These are phyloP conservation scores for Oxyruncus cristatus DNA, from an alignment of 2,113 vertebrate genomes.

Conservation along the genomic window DNA sequence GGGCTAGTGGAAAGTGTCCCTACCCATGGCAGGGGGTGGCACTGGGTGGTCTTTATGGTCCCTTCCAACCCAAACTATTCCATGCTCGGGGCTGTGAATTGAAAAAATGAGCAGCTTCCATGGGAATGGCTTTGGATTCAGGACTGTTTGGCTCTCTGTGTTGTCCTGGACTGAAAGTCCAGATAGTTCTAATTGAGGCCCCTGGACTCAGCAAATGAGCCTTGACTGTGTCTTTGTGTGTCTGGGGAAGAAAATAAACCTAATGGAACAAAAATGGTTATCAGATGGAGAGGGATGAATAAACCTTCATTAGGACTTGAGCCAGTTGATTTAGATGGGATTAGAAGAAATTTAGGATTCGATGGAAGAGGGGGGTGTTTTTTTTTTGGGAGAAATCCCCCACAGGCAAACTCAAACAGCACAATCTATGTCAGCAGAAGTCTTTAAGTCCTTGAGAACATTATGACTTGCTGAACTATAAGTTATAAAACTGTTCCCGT, in stretches of 20 bases:
- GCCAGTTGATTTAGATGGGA: slow-evolving; percentile 39
- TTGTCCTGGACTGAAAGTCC: neutral
- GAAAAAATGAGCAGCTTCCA: slow-evolving; percentile 1
- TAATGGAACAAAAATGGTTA: slow-evolving; percentile 28
- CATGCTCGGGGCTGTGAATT: neutral
- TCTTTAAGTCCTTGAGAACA: slow-evolving; percentile 3
- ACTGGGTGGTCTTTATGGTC: neutral
- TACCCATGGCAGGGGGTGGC: neutral
- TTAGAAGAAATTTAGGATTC: slow-evolving; percentile 48
- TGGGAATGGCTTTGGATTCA: slow-evolving; percentile 7
- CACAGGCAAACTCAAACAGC: neutral
- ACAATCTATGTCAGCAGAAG: slow-evolving; percentile 5
- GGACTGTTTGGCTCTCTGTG: neutral
- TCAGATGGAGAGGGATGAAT: slow-evolving; percentile 41
- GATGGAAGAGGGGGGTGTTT: neutral
- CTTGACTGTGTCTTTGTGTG: slow-evolving; percentile 11
- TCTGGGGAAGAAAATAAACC: slow-evolving; percentile 33
- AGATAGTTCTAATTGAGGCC: neutral
- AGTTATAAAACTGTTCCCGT: neutral
- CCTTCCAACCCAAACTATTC: neutral
- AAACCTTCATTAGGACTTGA: slow-evolving; percentile 24
- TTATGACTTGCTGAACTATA: slow-evolving; percentile 13
- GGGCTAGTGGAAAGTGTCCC: accelerated
- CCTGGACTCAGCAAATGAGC: neutral
- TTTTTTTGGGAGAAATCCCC: neutral